Evolutionary conservation across 2,113 vertebrate genomes (phyloP), one percentile per base, ranked within the genome.

Genomic region (Vidua macroura): DNA sequence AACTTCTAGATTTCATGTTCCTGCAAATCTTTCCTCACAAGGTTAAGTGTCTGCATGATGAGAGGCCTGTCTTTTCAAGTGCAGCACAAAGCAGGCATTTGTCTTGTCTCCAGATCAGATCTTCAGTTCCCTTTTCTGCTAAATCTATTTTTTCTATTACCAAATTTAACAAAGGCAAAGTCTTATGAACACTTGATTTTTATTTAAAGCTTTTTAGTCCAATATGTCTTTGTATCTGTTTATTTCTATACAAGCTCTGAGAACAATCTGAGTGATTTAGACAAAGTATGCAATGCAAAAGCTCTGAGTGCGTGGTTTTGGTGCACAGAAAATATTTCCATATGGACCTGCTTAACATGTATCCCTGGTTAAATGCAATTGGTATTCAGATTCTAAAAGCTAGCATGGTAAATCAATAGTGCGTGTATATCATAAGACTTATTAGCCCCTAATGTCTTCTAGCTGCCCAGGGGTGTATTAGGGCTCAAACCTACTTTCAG

Each of bases 341-440:
- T 89, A 86, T 84, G 86, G 73, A 81, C 44, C 56, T 88, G 51
- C 8, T 93, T 94, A 94, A 64, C 12, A 58, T 67, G 15, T 72
- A 64, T 88, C 77, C 56, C 66, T 82, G 27, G 30, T 28, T 84
- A 89, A 92, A 81, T 67, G 21, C 5, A 56, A 30, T 84, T 70
- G 86, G 43, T 56, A 94, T 88, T 83, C 94, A 88, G 44, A 86
- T 90, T 92, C 62, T 46, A 59, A 92, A 86, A 80, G 31, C 43
- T 82, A 84, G 30, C 94, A 59, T 53, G 35, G 64, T 96, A 93
- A 95, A 91, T 93, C 77, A 72, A 60, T 78, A 93, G 35, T 25
- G 24, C 75, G 48, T 13, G 46, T 92, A 59, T 88, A 94, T 92
- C 83, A 72, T 79, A 95, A 91, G 73, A 92, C 49, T 75, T 96